Base-by-base conservation (phyloP, 2,888 invertebrate species). In the Nycteola revayana region DNA sequence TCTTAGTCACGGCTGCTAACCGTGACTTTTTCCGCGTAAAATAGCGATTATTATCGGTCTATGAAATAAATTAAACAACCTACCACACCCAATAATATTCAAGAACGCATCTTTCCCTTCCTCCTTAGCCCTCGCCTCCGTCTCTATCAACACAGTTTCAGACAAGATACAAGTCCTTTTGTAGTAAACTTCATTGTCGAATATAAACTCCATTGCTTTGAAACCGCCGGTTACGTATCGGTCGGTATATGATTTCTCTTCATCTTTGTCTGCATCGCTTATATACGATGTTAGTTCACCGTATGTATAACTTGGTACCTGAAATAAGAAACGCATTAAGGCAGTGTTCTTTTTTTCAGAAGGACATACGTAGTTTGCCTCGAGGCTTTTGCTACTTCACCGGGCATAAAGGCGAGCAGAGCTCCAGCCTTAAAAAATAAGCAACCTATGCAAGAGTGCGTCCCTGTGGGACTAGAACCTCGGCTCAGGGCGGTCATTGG, bases 121-220 rank as follows among this genome's bases (percentile, higher is more conserved):
- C 0, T 74, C 74, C 7, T 67, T 68, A 0, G 91, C 92, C n/a
- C 93, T 77, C 0, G 79, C 70, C 39, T 93, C 90, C 0, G 92
- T 92, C 38, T 93, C 93, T 8, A 93, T 54, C 1, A 94, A 63
- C 14, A 92, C 76, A 6, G 90, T 90, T 47, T 94, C 94, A 2
- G 92, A 90, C 1, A 91, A 70, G 5, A 92, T 78, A 11, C 87
- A 75, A 25, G 91, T 66, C 21, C 92, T 75, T 46, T 89, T 90
- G 50, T 83, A 85, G 51, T 87, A 90, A 14, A 79, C 79, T 20
- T 81, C 81, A 34, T 83, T 81, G 45, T 82, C 83, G 23, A 82
- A 82, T 32, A 82, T 67, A 1, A 43, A 59, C 0, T 65, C 57
- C 3, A 14, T 3, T 2, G 3, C 14, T 1, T 46, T 51, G 0